Percentiles rank a stretch among this genome's conserved stretches.
These are phyloP conservation scores for Hemicentrotus pulcherrimus DNA, from an alignment of 35 echinoderm and acorn worm genomes.

Conservation along the genomic window DNA sequence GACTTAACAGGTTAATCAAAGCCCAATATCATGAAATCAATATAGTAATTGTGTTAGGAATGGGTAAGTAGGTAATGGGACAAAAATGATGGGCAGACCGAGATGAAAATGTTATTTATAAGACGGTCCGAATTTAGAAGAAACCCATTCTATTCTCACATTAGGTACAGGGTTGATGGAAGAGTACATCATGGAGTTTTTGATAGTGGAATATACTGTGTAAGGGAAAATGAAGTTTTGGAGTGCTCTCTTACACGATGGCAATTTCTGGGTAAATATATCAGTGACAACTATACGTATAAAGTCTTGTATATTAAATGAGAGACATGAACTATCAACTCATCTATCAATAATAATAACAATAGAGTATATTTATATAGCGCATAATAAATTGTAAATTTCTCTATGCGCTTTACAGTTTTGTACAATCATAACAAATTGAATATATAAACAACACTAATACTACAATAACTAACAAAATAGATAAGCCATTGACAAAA, in stretches of 20 bases:
- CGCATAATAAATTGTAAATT: too few species aligned
- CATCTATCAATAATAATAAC: too few species aligned
- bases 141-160: background rate
- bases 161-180: background rate
- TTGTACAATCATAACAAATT: too few species aligned
- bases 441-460: too few species aligned
- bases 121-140: background rate
- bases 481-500: too few species aligned
- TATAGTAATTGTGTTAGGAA: background rate
- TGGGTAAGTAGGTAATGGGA: background rate
- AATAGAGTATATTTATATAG: too few species aligned
- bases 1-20: slow-evolving; percentile 18
- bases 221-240: background rate
- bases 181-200: background rate
- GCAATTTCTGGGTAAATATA: background rate
- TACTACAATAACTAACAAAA: too few species aligned
- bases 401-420: too few species aligned
- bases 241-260: background rate
- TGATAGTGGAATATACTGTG: background rate
- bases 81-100: background rate
- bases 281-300: too few species aligned
- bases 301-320: too few species aligned
- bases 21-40: slow-evolving; percentile 27
- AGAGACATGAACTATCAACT: too few species aligned
- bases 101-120: background rate